Conservation (phyloP, 2,888 invertebrate species). For the Drosophila meridiana region DNA sequence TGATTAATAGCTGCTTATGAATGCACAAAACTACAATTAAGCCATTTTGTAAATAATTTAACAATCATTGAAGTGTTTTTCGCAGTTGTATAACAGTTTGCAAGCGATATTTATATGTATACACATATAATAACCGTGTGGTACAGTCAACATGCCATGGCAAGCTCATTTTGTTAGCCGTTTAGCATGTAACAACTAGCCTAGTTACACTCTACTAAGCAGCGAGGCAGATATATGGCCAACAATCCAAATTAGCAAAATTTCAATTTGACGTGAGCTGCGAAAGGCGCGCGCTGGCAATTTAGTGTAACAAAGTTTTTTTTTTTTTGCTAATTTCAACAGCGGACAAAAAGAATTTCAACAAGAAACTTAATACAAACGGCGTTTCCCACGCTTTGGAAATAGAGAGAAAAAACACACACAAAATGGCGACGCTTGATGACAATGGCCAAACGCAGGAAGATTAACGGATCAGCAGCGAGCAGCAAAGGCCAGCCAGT, state of each 20-base stretch:
- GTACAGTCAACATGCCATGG: slow-evolving; percentile 20
- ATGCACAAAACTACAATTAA: not conserved
- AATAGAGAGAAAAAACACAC: slow-evolving; percentile 16
- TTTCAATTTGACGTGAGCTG: slow-evolving; percentile 41
- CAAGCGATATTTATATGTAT: not conserved
- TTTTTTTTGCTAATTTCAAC: slow-evolving; percentile 38
- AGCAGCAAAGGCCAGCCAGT: not conserved
- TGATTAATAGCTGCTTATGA: slow-evolving; percentile 3
- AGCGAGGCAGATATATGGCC: slow-evolving; percentile 7
- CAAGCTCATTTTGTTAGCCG: slow-evolving; percentile 32
- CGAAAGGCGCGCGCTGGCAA: slow-evolving; percentile 22
- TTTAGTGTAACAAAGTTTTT: slow-evolving; percentile 21
- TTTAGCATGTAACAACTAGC: slow-evolving; percentile 41
- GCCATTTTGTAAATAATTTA: slow-evolving; percentile 7
- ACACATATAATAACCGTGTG: not conserved
- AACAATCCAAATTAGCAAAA: slow-evolving; percentile 46
- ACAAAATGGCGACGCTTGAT: slow-evolving; percentile 37
- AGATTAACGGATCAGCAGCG: slow-evolving; percentile 27
- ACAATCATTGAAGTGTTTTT: slow-evolving; percentile 13
- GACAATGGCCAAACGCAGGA: slow-evolving; percentile 40
- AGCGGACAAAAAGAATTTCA: slow-evolving; percentile 20
- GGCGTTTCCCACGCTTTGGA: slow-evolving; percentile 65
- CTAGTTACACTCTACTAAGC: slow-evolving; percentile 56
- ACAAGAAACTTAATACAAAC: slow-evolving; percentile 6
- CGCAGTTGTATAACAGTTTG: slow-evolving; percentile 36